Percentiles rank a stretch among this genome's conserved stretches.
These are phyloP conservation scores for Sminthurides aquaticus DNA, from an alignment of 2,888 invertebrate species.

Conservation along the genomic window DNA sequence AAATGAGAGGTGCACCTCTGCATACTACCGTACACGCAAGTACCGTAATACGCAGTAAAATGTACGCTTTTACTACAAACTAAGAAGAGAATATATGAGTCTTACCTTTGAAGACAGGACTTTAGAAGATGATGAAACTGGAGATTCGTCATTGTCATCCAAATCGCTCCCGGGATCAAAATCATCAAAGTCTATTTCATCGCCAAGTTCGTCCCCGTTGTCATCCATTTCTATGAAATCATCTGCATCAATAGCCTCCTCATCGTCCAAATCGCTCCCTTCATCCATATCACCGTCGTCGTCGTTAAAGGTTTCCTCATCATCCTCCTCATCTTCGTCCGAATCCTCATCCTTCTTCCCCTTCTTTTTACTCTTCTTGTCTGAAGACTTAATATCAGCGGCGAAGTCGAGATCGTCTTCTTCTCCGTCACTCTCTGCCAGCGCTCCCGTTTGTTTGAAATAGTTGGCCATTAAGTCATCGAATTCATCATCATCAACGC, in stretches of 20 bases:
- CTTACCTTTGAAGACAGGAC: too few relatives aligned
- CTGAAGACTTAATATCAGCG: slow-evolving; percentile 53
- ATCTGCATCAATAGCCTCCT: slow-evolving; percentile 47
- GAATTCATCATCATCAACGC: slow-evolving; percentile 43
- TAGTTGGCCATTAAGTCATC: slow-evolving; percentile 40
- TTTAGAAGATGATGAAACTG: slow-evolving; percentile 1
- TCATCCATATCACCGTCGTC: slow-evolving; percentile 44
- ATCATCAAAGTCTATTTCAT: slow-evolving; percentile 24
- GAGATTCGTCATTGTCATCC: slow-evolving; percentile 44
- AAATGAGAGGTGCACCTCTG: too few relatives aligned
- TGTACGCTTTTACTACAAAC: too few relatives aligned
- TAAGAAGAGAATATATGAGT: too few relatives aligned
- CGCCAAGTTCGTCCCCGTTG: slow-evolving; percentile 28
- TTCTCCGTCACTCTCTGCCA: slow-evolving; percentile 19
- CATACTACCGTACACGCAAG: too few relatives aligned
- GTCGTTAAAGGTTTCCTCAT: slow-evolving; percentile 35
- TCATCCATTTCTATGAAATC: slow-evolving; percentile 42
- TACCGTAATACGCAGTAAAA: too few relatives aligned
- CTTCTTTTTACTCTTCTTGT: slow-evolving; percentile 38
- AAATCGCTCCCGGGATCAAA: slow-evolving; percentile 2
- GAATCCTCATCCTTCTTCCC: slow-evolving; percentile 52
- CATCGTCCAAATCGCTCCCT: slow-evolving; percentile 59
- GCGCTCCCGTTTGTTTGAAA: slow-evolving; percentile 29
- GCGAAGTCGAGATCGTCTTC: slow-evolving; percentile 44
- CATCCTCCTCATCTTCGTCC: slow-evolving; percentile 47